phyloP scores from a whole-genome alignment of 2,113 vertebrate genomes.

The Chaetura pelagica region DNA sequence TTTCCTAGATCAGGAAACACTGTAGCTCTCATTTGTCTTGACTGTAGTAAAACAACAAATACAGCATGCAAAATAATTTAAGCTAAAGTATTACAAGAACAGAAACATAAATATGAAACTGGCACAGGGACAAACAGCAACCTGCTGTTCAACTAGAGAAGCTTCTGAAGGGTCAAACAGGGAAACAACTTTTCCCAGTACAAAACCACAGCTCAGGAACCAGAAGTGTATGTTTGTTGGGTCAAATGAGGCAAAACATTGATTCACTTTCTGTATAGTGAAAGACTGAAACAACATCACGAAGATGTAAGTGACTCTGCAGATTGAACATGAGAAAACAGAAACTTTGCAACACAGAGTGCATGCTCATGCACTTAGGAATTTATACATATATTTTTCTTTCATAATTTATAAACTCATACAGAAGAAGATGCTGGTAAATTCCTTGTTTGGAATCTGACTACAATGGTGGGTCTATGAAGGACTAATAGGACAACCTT shows the following conservation, averaged over 20 bases:
- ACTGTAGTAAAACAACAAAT: background rate
- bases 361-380: background rate
- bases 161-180: background rate
- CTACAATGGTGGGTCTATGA: background rate
- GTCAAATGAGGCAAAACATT: background rate
- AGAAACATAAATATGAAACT: background rate
- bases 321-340: background rate
- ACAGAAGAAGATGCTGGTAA: background rate
- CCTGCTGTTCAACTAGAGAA: background rate
- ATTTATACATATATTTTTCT: background rate
- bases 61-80: background rate
- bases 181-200: background rate
- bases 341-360: background rate
- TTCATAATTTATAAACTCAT: background rate
- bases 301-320: background rate
- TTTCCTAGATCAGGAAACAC: background rate
- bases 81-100: background rate
- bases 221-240: background rate
- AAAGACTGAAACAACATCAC: background rate
- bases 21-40: background rate
- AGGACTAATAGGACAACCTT: background rate
- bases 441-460: background rate
- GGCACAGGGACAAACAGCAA: background rate
- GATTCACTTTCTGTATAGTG: background rate
- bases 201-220: background rate